Percentiles rank a stretch among this genome's conserved stretches.
phyloP scores from a whole-genome alignment of 2,888 invertebrate species.

The Thecophora atra region DNA sequence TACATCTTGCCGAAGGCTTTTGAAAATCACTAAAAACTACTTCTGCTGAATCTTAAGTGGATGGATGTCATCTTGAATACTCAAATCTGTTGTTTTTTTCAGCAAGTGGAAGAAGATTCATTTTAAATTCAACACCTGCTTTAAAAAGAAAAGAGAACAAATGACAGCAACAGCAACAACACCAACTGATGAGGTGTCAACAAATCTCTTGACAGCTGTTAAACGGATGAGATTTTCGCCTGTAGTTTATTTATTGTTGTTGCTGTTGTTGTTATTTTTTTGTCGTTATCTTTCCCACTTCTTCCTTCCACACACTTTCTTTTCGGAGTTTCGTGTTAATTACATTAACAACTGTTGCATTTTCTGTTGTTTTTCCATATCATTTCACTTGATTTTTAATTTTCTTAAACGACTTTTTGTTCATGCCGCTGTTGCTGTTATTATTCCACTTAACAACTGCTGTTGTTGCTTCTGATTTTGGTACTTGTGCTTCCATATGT shows the following conservation, averaged over 20 bases:
- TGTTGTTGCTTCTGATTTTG: no score
- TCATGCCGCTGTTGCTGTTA: no score
- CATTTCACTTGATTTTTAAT: slow-evolving; percentile 7
- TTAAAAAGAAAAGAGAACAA: neutral
- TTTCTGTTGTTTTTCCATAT: slow-evolving; percentile 3
- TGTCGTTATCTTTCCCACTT: neutral
- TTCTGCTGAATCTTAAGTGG: slow-evolving; percentile 9
- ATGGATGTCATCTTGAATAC: neutral
- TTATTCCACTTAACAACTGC: no score
- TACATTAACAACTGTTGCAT: neutral
- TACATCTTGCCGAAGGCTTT: neutral
- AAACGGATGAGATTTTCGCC: no score
- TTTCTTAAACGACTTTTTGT: neutral
- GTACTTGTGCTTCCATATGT: no score
- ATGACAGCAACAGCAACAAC: neutral
- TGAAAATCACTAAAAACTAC: neutral
- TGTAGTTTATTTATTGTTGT: neutral
- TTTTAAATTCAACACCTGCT: slow-evolving; percentile 14
- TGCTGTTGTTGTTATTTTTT: neutral
- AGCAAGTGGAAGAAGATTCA: neutral
- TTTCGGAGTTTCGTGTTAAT: neutral
- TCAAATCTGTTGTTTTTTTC: neutral
- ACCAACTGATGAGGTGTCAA: neutral
- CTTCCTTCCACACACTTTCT: neutral
- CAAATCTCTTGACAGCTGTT: no score